Evolutionary conservation across 1,140 invertebrate genomes (phyloP), one percentile per base, ranked within the genome.

Genomic region (Copidosoma floridanum): DNA sequence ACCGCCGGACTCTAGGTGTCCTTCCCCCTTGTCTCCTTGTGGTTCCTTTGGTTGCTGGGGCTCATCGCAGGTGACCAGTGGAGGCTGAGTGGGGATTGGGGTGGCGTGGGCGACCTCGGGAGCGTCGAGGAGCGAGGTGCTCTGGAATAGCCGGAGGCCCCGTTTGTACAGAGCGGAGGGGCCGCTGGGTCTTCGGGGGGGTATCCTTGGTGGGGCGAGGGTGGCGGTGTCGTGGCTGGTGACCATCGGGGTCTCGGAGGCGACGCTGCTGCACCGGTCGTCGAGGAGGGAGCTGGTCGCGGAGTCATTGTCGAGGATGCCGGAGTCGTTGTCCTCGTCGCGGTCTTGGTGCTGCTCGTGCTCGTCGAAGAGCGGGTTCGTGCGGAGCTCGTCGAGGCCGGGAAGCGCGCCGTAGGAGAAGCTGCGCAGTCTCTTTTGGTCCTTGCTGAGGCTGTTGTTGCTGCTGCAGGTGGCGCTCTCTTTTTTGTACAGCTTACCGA

Each of bases 351-450:
- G 44, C 24, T 61, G 52, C 23, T 62, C 52, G 16, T 35, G 29
- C 11, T 61, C 52, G 18, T 61, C 59, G 66, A 84, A 85, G 46
- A 83, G 79, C 2, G 83, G 85, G 57, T 83, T 83, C 64, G 84
- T 86, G 62, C 86, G 83, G 48, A 90, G 84, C 68, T 89, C 88
- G 56, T 89, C 87, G 48, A 91, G 74, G 1, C 87, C 87, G 0
- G 88, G 88, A 38, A 90, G 68, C 3, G 88, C 85, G 2, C 88
- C 89, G 63, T 89, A 90, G 0, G 89, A 90, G 68, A 90, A 90
- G 68, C 88, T 90, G 12, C 89, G 78, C 38, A 88, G 69, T 73
- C 88, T 86, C 20, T 84, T 83, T 65, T 83, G 83, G 1, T 83
- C 82, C 62, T 81, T 80, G 5, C 56, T 53, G 11, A 48, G 48